Evolutionary conservation across 2,888 invertebrate species (phyloP), one percentile per base, ranked within the genome.

Genomic region (Stramonita haemastoma): DNA sequence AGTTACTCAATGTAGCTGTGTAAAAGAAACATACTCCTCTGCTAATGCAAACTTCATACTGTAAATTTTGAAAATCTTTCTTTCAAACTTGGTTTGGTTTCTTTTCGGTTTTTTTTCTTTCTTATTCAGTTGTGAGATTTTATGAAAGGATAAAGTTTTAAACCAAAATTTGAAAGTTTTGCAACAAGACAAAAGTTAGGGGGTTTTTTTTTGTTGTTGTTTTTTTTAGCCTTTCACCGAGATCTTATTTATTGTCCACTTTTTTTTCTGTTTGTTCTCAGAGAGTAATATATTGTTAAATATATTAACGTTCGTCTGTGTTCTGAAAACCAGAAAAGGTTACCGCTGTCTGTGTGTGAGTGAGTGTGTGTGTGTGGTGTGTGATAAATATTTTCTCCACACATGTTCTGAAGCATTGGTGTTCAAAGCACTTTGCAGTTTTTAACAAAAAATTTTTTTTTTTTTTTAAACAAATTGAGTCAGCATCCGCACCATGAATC

Each of bases 321-420:
- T 79, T 34, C 77, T 15, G 77, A 79, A 17, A 15, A 32, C 29
- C 29, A 19, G 32, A 73, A 73, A n/a, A 26, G 22, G n/a, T 73
- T 73, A n/a, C 73, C n/a, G n/a, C n/a, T n/a, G n/a, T 79, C 32
- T 79, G 77, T 79, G 77, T 79, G 77, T 79, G 77, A n/a, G n/a
- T n/a, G n/a, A n/a, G n/a, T 79, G 77, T 79, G 77, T 79, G 77
- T 79, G 77, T 79, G 77, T 79, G 77, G 77, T 79, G 77, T 79
- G 77, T 79, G 77, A 79, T 79, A 79, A 32, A 26, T 32, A 26
- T 79, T 79, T 77, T 79, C 26, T 79, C 77, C 26, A 19, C 77
- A 79, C 77, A 79, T 15, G 15, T 79, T 79, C 32, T 0, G 34
- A 79, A 32, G 32, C 32, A 32, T 79, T 79, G 77, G 17, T 32